Evolutionary conservation across 2,888 invertebrate species (phyloP).

Genomic region (Schizotus pectinicornis): DNA sequence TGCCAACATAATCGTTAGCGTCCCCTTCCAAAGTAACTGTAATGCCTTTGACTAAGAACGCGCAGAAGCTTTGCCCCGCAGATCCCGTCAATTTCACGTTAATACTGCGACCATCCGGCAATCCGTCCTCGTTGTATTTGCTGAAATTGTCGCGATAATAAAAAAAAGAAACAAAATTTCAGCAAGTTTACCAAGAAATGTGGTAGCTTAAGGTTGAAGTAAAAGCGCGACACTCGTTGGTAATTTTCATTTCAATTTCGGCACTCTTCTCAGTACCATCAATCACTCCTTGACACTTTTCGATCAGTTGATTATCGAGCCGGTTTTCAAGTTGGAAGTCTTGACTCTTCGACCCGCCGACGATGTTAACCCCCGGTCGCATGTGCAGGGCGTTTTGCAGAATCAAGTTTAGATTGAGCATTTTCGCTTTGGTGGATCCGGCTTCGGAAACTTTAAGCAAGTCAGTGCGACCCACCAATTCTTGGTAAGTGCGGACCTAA

Average conservation of each 20-base stretch:
- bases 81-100: constrained; percentile 87
- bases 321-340: constrained; percentile 88
- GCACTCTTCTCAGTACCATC: constrained; percentile 73
- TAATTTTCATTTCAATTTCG: constrained; percentile 78
- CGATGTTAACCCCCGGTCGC: constrained; percentile 88
- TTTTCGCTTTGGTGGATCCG: constrained; percentile 77
- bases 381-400: constrained; percentile 89
- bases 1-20: constrained; percentile 96
- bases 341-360: constrained; percentile 86
- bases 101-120: constrained; percentile 78
- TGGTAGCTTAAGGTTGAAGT: constrained; percentile 93
- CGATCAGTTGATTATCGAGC: constrained; percentile 78
- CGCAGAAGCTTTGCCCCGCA: constrained; percentile 99
- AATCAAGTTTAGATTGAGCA: constrained; percentile 84
- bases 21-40: constrained; percentile 93
- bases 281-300: constrained; percentile 74
- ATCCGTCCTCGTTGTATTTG: constrained; percentile 84
- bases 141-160: constrained; percentile 59
- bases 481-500: constrained; percentile 58
- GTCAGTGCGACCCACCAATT: constrained; percentile 92
- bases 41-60: constrained; percentile 91
- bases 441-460: constrained; percentile 78
- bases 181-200: constrained; percentile 82
- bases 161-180: neutral
- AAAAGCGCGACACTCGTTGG: constrained; percentile 92